Evolutionary conservation across 2,888 invertebrate species (phyloP).

Genomic region (Polydrusus cervinus): DNA sequence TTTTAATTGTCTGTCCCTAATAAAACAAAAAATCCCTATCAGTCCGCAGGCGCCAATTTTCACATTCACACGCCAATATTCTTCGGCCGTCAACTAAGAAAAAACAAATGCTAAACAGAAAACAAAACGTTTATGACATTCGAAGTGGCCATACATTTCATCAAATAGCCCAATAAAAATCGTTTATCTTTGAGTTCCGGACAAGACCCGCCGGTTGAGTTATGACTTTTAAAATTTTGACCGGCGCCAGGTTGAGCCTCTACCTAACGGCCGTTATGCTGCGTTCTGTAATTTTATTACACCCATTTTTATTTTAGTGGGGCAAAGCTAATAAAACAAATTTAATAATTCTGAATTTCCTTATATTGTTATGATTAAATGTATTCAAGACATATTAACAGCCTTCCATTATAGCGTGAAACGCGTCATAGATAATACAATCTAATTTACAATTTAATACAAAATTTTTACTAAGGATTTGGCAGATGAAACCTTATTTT

Average conservation of each 20-base stretch:
- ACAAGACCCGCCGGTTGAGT: conserved; percentile 39
- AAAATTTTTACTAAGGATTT: no score
- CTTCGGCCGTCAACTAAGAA: conserved; percentile 23
- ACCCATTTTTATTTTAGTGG: no score
- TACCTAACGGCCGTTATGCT: conserved; percentile 25
- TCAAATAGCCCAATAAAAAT: conserved; percentile 52
- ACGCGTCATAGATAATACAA: no score
- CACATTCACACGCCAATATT: conserved; percentile 48
- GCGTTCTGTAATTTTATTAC: conserved; percentile 23
- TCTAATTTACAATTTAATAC: no score
- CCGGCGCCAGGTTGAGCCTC: conserved; percentile 48
- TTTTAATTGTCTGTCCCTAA: conserved; percentile 26
- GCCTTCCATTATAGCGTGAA: no score
- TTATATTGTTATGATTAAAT: no score
- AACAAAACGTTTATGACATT: conserved; percentile 50
- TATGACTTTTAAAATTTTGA: conserved; percentile 49
- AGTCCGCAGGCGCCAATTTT: conserved; percentile 45
- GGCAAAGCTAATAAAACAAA: no score
- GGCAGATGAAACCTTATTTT: no score
- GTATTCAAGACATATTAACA: no score
- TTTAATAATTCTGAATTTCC: no score
- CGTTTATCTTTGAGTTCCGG: conserved; percentile 47
- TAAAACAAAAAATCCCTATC: conserved; percentile 24
- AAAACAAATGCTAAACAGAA: conserved; percentile 33
- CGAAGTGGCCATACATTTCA: conserved; percentile 45